These are phyloP conservation scores for Pachyseris speciosa DNA, from an alignment of 64 coral and sea anemone genomes.

Conservation along the genomic window DNA sequence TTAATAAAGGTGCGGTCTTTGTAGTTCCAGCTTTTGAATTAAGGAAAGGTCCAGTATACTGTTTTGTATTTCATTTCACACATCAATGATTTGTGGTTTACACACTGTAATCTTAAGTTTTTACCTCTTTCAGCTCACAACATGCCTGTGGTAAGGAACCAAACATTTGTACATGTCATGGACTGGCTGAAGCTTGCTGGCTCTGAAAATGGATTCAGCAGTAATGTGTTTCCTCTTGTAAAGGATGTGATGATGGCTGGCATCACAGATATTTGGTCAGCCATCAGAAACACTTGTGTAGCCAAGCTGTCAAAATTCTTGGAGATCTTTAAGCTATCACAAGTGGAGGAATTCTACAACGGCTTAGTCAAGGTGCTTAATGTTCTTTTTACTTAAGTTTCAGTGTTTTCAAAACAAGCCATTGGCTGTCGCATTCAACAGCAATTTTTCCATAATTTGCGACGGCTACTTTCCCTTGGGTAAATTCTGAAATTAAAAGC, in stretches of 20 bases:
- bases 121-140: constrained; percentile 56
- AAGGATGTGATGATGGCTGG: constrained; percentile 90
- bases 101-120: neutral
- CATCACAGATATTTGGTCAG: constrained; percentile 99
- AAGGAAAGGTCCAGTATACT: no score
- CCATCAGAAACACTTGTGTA: constrained; percentile 93
- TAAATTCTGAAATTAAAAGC: no score
- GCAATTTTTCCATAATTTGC: no score
- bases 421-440: no score
- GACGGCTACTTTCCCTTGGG: no score
- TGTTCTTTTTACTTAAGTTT: neutral
- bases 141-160: constrained; percentile 97
- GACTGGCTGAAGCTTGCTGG: constrained; percentile 84
- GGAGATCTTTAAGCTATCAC: constrained; percentile 73
- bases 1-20: constrained; percentile 74
- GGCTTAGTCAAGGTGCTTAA: constrained; percentile 83
- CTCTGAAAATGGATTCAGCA: constrained; percentile 61
- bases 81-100: no score
- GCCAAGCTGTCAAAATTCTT: constrained; percentile 79
- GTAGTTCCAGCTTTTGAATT: no score
- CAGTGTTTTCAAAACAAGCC: no score
- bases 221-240: constrained; percentile 74
- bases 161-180: constrained; percentile 94
- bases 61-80: no score
- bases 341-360: constrained; percentile 81